A percentile compares a stretch with the other conserved stretches of the same genome.
Evolutionary conservation across 1,140 invertebrate genomes (phyloP).

Genomic region (Ericerus pela): DNA sequence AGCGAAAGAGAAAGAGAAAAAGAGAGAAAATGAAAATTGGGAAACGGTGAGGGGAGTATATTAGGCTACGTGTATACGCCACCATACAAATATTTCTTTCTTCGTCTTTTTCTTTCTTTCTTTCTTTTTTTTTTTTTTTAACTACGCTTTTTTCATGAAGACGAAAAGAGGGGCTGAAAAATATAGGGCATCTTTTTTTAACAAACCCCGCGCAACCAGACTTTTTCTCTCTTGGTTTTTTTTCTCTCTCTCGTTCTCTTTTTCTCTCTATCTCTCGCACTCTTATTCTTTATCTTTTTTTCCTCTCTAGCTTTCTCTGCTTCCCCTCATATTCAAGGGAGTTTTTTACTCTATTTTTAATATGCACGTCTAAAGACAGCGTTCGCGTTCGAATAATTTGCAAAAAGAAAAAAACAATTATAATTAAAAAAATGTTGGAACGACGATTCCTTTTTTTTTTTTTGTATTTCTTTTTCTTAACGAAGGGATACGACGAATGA

Average conservation of each 20-base stretch:
- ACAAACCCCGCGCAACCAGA: slow-evolving; percentile 1
- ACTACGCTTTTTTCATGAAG: slow-evolving; percentile 7
- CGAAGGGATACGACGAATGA: too few relatives aligned
- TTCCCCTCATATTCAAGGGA: too few relatives aligned
- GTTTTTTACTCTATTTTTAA: too few relatives aligned
- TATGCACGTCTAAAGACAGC: slow-evolving; percentile 7
- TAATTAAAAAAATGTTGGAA: too few relatives aligned
- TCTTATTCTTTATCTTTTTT: too few relatives aligned
- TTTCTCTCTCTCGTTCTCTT: background rate
- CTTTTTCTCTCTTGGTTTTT: background rate
- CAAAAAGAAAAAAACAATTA: too few relatives aligned
- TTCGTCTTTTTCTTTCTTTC: slow-evolving; percentile 8
- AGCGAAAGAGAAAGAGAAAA: slow-evolving; percentile 13
- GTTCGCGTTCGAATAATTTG: too few relatives aligned
- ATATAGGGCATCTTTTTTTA: slow-evolving; percentile 12
- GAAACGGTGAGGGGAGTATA: background rate
- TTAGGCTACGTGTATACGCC: slow-evolving; percentile 8
- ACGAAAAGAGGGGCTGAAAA: too few relatives aligned
- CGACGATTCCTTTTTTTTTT: too few relatives aligned
- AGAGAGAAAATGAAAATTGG: slow-evolving; percentile 12
- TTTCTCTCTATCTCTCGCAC: background rate
- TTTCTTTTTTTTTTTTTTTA: slow-evolving; percentile 8
- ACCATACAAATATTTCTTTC: slow-evolving; percentile 12
- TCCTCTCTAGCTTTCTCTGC: too few relatives aligned
- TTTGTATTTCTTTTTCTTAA: too few relatives aligned